Evolutionary conservation across 2,888 invertebrate species (phyloP), one percentile per base, ranked within the genome.

Genomic region (Pterostichus madidus): DNA sequence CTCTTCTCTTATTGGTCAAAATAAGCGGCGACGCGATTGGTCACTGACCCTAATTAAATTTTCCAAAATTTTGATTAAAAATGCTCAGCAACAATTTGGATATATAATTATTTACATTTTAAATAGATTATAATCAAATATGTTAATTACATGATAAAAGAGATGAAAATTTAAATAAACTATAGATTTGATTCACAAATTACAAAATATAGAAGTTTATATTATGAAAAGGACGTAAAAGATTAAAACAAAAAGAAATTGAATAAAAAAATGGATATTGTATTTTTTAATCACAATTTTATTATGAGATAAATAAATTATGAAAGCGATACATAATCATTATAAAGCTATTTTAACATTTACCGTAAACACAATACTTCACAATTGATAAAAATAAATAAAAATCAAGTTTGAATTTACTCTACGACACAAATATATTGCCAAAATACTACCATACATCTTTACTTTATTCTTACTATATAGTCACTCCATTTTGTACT

Each of bases 251-350:
- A 32, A 24, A 15, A 52, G n/a, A 49, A 75, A 52, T 31, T 71
- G 31, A 71, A 39, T 46, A 15, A 46, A 15, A 46, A 71, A 44
- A 71, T 71, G 2, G 13, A 35, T 71, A 17, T 8, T 11, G 11
- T 46, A 49, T 32, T 75, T 49, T 75, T 49, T 78, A 80, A 80
- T 85, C 85, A 85, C 84, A 85, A 84, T 83, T 85, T 84, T 84
- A 84, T 85, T 84, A 84, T 83, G 83, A 84, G 84, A 85, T 84
- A 85, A 86, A 85, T 84, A 85, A 86, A 84, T 86, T 86, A 87
- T 87, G 86, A 86, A 86, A 86, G 86, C 86, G 85, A 85, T 86
- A 86, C 86, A 87, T 85, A 84, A 84, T 85, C 84, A 84, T 84
- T 84, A 84, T 84, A 84, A 80, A 68, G 75, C 80, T 68, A 78